Evolutionary conservation across 2,797 vertebrate species (phyloP), one percentile per base, ranked within the genome.

Genomic region (Rhynchonycteris naso): DNA sequence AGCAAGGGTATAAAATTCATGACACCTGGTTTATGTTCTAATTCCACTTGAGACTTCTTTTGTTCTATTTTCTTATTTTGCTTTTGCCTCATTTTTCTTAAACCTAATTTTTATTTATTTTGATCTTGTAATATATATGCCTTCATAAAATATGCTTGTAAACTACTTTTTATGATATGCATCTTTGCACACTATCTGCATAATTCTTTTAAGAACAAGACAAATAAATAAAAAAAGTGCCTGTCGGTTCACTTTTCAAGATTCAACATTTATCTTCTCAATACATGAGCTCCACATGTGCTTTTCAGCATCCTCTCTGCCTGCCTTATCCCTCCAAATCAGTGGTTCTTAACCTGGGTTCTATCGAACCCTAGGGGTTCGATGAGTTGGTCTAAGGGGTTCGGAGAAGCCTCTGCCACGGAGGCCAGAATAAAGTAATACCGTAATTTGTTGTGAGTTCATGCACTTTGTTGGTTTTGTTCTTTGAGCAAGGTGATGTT

Each of bases 71-170:
- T 56, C n/a, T 82, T 66, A n/a, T n/a, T 74, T 90, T 90, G 33
- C 28, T 75, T 52, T 91, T 83, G 33, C 52, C 58, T 95, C 28
- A 54, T 66, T 92, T 92, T 88, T 74, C 79, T 84, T 59, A 65
- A 66, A 58, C 1, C 13, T 69, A 74, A 94, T 63, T 84, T 71
- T 87, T 19, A 80, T 22, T 81, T 71, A 90, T 80, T 90, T 90
- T 66, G 7, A 75, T 65, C 38, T 92, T 65, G 16, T 12, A 35
- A 30, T 54, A 56, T 5, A 61, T n/a, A n/a, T 50, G 16, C 61
- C 54, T 91, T 84, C 56, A 72, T 65, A 78, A 90, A 92, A 19
- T 61, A 43, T 35, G 58, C 18, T 86, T 71, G 22, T 56, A 89
- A 75, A 75, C 33, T 19, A 61, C 11, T 63, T 72, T 91, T 96